These are phyloP conservation scores for Gadus macrocephalus DNA, from an alignment of 2,113 vertebrate species.

Conservation along the genomic window DNA sequence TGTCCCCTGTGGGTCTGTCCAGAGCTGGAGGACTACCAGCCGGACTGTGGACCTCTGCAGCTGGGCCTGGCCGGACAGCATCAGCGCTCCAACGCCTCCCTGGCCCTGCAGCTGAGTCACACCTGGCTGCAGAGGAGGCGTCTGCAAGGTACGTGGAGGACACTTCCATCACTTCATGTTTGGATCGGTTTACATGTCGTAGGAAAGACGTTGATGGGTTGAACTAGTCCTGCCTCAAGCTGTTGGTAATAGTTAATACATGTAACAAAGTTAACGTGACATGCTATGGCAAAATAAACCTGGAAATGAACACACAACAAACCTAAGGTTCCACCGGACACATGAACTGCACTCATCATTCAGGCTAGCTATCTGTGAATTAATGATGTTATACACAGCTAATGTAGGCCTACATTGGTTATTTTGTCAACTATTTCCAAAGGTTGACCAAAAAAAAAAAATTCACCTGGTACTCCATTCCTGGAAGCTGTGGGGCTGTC, in stretches of 20 bases:
- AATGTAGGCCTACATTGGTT: no score
- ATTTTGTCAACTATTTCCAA: no score
- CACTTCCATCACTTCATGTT: neutral
- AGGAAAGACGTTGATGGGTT: neutral
- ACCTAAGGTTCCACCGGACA: no score
- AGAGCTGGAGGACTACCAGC: constrained; percentile 75
- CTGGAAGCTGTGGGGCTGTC: no score
- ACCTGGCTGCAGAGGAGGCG: constrained; percentile 79
- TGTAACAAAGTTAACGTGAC: no score
- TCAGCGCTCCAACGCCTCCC: constrained; percentile 82
- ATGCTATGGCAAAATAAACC: no score
- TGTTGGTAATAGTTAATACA: neutral
- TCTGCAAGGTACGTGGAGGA: constrained; percentile 59
- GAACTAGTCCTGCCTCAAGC: neutral
- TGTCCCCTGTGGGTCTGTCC: constrained; percentile 86
- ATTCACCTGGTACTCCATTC: no score
- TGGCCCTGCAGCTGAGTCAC: constrained; percentile 86
- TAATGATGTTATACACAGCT: no score
- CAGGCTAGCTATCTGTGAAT: no score
- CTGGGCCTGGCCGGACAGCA: constrained; percentile 87
- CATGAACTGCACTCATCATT: no score
- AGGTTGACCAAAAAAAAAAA: no score
- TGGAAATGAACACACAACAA: no score
- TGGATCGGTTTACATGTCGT: neutral
- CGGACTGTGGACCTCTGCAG: constrained; percentile 36